Base-by-base conservation (phyloP, 2,888 invertebrate genomes). In the Anorthoa munda region DNA sequence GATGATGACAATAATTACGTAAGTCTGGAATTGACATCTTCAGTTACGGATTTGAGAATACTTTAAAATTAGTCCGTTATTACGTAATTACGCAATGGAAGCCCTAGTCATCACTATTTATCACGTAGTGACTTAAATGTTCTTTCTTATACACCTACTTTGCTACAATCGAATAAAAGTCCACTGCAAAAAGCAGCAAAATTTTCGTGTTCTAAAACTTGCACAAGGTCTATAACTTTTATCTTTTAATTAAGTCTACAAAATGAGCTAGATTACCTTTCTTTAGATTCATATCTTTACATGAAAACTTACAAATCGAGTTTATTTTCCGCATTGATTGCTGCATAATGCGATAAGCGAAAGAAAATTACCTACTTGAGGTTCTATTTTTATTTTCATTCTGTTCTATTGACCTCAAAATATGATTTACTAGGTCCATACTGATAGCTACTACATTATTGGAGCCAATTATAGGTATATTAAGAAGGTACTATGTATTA, bases 241-340 rank as follows among this genome's bases (percentile, higher is more conserved):
- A 84, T 72, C 85, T 74, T 77, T 84, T 74, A 69, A 82, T 82
- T 3, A 72, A 77, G 71, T 68, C 73, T 69, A 72, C 48, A 65
- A 66, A 75, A 75, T 71, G 48, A 58, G 59, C 59, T 81, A 66
- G 68, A 50, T 56, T 76, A 60, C 15, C 55, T 66, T 84, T 72
- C 68, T 72, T 67, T 64, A 76, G 85, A 82, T 82, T 60, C 46
- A 26, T 71, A 81, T 81, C 85, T 67, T 46, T 77, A 45, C 59
- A 51, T 31, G 46, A 23, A 80, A 76, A 76, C 60, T 66, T 61
- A 59, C 46, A 83, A 69, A 60, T 64, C 13, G n/a, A 68, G 81
- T 74, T 83, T 80, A 66, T 68, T 68, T 76, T 60, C 80, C 81
- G 65, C 84, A 70, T 81, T 67, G 60, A 75, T 60, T 74, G 64